Evolutionary conservation across 64 coral and sea anemone species (phyloP), one percentile per base, ranked within the genome.

Genomic region (Platygyra sinensis): DNA sequence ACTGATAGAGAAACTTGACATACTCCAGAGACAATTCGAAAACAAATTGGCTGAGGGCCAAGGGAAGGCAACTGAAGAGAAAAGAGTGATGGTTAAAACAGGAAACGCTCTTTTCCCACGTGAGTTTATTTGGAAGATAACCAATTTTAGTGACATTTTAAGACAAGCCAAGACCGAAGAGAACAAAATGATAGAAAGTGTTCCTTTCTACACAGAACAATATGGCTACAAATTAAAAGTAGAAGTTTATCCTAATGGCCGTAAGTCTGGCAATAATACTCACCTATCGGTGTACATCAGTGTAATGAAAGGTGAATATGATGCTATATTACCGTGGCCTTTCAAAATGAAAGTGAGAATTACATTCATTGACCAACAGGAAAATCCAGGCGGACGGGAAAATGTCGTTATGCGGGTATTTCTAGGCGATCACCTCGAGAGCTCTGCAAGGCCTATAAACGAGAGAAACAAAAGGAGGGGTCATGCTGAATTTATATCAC

Each of bases 281-380:
- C n/a, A n/a, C n/a, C n/a, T n/a, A n/a, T n/a, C n/a, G n/a, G n/a
- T n/a, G n/a, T n/a, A n/a, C n/a, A n/a, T n/a, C n/a, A n/a, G n/a
- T n/a, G n/a, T n/a, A n/a, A n/a, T n/a, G n/a, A n/a, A n/a, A n/a
- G n/a, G n/a, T n/a, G n/a, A n/a, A n/a, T n/a, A n/a, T n/a, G n/a
- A n/a, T n/a, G n/a, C n/a, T n/a, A n/a, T n/a, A 65, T 83, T 83
- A 83, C 57, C 25, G 12, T 83, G 80, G 80, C 80, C 80, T 15
- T 83, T 61, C 52, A 20, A 19, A 8, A 83, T 38, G 22, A 83
- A 83, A 83, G 33, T 65, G 13, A 67, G 8, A 10, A 17, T 83
- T 0, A 83, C 80, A 31, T 22, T 83, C 6, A 28, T 62, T 22
- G 80, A 83, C n/a, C 80, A 83, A n/a, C 52, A 83, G 80, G 60